These are phyloP conservation scores for Drosophila ficusphila DNA, from an alignment of 1,140 invertebrate genomes.

Conservation along the genomic window DNA sequence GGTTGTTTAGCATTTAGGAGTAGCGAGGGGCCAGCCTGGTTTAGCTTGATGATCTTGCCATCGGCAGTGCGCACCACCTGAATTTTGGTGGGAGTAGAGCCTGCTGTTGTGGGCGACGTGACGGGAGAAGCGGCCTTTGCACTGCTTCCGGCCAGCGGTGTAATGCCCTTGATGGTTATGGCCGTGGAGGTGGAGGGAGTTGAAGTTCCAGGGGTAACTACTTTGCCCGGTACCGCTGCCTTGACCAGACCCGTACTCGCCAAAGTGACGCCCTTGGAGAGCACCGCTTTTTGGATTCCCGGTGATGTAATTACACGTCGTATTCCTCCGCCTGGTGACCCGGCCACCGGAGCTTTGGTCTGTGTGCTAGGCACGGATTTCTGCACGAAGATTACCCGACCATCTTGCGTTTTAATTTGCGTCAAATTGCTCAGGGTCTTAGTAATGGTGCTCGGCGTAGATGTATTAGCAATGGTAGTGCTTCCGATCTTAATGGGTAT, in stretches of 20 bases:
- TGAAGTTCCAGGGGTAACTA: neutral
- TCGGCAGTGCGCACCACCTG: conserved; percentile 70
- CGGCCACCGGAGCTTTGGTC: conserved; percentile 9
- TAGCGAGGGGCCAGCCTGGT: conserved; percentile 44
- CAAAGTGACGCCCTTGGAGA: conserved; percentile 48
- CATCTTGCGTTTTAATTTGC: conserved; percentile 61
- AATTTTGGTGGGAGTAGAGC: conserved; percentile 35
- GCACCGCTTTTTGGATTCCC: conserved; percentile 51
- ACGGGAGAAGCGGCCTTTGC: neutral
- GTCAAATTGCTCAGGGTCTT: conserved; percentile 51
- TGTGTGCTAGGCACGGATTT: conserved; percentile 25
- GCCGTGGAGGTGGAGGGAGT: neutral
- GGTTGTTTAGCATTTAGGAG: conserved; percentile 49
- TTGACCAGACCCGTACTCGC: conserved; percentile 51
- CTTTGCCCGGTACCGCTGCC: conserved; percentile 16
- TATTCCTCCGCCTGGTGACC: conserved; percentile 9
- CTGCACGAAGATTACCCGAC: conserved; percentile 54
- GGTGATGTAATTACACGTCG: conserved; percentile 23
- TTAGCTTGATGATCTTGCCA: conserved; percentile 67
- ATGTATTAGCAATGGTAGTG: conserved; percentile 23
- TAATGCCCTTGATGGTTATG: conserved; percentile 52
- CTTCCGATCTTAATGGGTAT: conserved; percentile 53
- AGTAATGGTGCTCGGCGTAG: neutral
- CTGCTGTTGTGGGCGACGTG: neutral
- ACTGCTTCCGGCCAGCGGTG: conserved; percentile 17